These are phyloP conservation scores for Pseudeuparius sepicola DNA, from an alignment of 2,888 invertebrate genomes.

Conservation along the genomic window DNA sequence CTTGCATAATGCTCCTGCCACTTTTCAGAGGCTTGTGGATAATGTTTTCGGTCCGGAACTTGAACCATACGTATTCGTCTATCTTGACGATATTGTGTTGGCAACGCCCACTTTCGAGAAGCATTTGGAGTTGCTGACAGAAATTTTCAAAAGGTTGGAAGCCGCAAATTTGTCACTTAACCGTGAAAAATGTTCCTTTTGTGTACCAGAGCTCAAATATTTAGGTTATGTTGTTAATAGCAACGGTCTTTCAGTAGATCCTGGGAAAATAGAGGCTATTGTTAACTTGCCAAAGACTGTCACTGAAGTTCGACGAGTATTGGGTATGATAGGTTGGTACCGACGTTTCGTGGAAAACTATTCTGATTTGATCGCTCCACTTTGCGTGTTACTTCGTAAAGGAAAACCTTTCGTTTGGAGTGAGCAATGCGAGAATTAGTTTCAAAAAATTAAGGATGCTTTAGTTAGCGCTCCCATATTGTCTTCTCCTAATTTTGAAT, in stretches of 20 bases:
- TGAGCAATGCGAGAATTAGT: conserved; percentile 13
- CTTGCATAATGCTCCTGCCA: conserved; percentile 24
- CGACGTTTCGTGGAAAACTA: no score
- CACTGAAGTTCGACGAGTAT: conserved; percentile 8
- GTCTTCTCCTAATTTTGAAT: no score
- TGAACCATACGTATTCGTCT: conserved; percentile 23
- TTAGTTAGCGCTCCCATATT: no score
- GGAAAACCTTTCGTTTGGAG: conserved; percentile 6
- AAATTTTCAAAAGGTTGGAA: conserved; percentile 21
- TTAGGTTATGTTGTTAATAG: conserved; percentile 12
- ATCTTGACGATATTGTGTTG: conserved; percentile 25
- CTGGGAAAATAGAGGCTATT: conserved; percentile 12
- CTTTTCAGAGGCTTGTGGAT: conserved; percentile 24
- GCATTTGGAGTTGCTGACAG: conserved; percentile 19
- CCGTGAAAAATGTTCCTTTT: no score
- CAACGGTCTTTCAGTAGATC: conserved; percentile 12
- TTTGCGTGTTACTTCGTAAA: conserved; percentile 5
- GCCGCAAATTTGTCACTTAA: no score
- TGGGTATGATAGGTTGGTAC: no score
- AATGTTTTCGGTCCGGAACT: conserved; percentile 22
- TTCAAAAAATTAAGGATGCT: conserved; percentile 15
- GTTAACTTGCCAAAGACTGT: conserved; percentile 8
- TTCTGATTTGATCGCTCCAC: no score
- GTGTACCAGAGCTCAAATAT: conserved; percentile 17
- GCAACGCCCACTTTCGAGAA: conserved; percentile 19